A percentile compares a stretch with the other conserved stretches of the same genome.
phyloP scores from a whole-genome alignment of 1,140 invertebrate species.

The Drosophila obscura region DNA sequence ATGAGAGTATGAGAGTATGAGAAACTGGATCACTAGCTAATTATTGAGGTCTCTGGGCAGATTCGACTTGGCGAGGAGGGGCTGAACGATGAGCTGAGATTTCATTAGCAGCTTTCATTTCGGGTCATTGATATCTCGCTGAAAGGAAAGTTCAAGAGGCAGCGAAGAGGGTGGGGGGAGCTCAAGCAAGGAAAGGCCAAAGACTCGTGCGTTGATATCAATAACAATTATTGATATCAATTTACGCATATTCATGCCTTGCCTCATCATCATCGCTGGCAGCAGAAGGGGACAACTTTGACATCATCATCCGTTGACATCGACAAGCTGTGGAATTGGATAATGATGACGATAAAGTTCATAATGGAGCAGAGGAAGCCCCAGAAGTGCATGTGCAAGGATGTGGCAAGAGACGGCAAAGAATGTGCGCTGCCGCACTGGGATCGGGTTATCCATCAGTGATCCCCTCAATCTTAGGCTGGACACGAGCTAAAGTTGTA shows the following conservation, averaged over 20 bases:
- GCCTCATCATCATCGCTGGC: conserved; percentile 13
- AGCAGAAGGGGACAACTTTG: no score
- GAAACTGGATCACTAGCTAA: conserved; percentile 23
- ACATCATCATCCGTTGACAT: conserved; percentile 3
- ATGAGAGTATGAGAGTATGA: no score
- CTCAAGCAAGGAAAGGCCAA: neutral
- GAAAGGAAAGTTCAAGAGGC: conserved; percentile 28
- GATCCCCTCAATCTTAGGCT: conserved; percentile 2
- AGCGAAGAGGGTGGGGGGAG: no score
- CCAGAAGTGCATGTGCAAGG: conserved; percentile 51
- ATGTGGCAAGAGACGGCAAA: conserved; percentile 36
- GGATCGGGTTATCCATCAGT: conserved; percentile 31
- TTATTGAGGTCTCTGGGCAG: conserved; percentile 7
- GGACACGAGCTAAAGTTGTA: conserved; percentile 37
- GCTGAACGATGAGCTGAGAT: conserved; percentile 40
- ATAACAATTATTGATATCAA: conserved; percentile 77
- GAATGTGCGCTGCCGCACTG: conserved; percentile 40
- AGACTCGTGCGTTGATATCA: conserved; percentile 76
- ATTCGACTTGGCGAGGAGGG: conserved; percentile 14
- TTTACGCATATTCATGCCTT: conserved; percentile 49
- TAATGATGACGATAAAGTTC: conserved; percentile 26
- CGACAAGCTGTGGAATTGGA: conserved; percentile 4
- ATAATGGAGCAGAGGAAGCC: conserved; percentile 22
- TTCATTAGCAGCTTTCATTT: conserved; percentile 61
- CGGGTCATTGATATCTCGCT: conserved; percentile 51